phyloP scores from a whole-genome alignment of 2,113 vertebrate genomes.

The Peromyscus californicus region DNA sequence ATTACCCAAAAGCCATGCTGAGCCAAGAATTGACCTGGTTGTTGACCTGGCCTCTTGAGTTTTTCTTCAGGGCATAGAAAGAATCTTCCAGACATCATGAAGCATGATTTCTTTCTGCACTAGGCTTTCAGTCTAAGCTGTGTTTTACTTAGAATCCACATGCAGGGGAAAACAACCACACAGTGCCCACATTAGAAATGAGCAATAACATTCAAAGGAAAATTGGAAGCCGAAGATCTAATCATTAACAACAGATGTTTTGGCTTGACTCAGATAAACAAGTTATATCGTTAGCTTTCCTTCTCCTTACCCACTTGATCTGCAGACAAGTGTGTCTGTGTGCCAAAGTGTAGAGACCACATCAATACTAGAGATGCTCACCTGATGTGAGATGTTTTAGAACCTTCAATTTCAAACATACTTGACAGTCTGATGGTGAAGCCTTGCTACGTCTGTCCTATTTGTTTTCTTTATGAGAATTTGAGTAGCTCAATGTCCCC shows the following conservation, averaged over 20 bases:
- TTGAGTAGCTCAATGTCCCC: not conserved
- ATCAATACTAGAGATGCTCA: constrained; percentile 66
- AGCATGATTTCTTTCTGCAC: constrained; percentile 86
- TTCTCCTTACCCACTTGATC: constrained; percentile 65
- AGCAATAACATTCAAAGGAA: constrained; percentile 90
- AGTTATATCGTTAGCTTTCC: constrained; percentile 78
- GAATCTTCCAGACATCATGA: constrained; percentile 79
- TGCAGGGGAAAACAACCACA: constrained; percentile 80
- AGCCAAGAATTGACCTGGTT: constrained; percentile 61
- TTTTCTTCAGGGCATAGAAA: constrained; percentile 69
- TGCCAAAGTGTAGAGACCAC: constrained; percentile 63
- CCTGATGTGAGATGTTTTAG: constrained; percentile 75
- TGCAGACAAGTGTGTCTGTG: constrained; percentile 45
- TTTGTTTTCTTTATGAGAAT: constrained; percentile 44
- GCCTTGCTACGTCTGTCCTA: not conserved
- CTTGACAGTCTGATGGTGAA: constrained; percentile 22
- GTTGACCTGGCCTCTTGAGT: constrained; percentile 13
- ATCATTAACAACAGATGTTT: constrained; percentile 91
- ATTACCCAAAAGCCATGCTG: not conserved
- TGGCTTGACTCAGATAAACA: constrained; percentile 88
- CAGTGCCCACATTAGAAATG: constrained; percentile 84
- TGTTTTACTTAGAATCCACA: constrained; percentile 85
- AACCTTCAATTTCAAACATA: constrained; percentile 56
- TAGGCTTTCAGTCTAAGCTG: constrained; percentile 84
- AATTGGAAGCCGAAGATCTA: constrained; percentile 90